Base-by-base conservation (phyloP, 2,888 invertebrate genomes). In the Rhodophaea formosa region DNA sequence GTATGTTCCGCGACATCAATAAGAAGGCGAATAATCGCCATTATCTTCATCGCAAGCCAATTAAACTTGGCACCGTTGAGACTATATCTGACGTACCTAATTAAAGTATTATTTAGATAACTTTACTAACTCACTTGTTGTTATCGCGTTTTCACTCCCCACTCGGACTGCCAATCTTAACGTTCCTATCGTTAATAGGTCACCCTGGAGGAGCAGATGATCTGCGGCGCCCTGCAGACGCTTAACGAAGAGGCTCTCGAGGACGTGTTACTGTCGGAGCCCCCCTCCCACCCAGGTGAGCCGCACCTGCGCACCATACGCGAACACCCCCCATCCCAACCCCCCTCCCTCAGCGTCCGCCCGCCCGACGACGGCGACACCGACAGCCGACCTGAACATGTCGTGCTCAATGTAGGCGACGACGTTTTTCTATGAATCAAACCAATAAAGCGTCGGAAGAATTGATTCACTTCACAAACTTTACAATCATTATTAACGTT, bases 191-290 rank as follows among this genome's bases (percentile, higher is more conserved):
- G 32, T 3, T 10, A 30, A 3, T 83, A 98, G 97, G 97, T 98
- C 59, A 97, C 97, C 0, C 92, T 98, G 69, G 98, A 98, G 86
- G 97, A 98, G 80, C 97, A 97, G 87, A 97, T 97, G 97, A 97
- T 98, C 68, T 97, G 97, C 85, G 97, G 97, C 62, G 97, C 97
- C 1, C 90, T 98, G 60, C 97, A 97, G 87, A 97, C 97, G 0
- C 92, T 98, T 35, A 98, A 97, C 86, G 97, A 98, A 90, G 97
- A 97, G 87, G 97, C 97, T 7, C 94, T 96, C 82, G 97, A 98
- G 89, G 97, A 98, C 88, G 97, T 97, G 46, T 86, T 96, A 68
- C 96, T 96, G 78, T 96, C 93, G 74, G 93, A 93, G 79, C 87
- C 93, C 63, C 84, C 92, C 58, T 88, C 92, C 72, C 90, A 91